Conservation (phyloP, 2,888 invertebrate species). For the Polymixis lichenea region DNA sequence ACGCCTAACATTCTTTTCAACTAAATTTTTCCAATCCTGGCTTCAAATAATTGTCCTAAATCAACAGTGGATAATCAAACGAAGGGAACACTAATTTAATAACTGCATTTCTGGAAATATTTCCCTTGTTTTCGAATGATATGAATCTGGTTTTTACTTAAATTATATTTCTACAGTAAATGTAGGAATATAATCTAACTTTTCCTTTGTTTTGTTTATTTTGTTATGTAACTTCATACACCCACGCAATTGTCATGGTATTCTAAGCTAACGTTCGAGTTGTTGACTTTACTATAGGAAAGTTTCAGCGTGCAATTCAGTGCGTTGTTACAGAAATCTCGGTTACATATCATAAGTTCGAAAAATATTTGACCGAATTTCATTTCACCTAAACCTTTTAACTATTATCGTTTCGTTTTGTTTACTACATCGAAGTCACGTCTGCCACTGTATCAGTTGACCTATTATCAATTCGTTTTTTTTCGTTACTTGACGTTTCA, state of each 20-base stretch:
- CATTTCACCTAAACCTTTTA: too few species aligned
- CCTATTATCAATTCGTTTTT: too few species aligned
- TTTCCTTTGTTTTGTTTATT: neutral
- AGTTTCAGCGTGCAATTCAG: slow-evolving; percentile 1
- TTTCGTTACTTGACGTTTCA: too few species aligned
- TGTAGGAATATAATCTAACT: neutral
- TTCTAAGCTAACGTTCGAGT: neutral
- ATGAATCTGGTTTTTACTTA: neutral
- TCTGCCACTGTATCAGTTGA: too few species aligned
- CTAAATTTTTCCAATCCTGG: slow-evolving; percentile 5
- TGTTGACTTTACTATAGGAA: neutral
- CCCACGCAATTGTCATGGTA: neutral
- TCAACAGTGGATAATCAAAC: slow-evolving; percentile 6
- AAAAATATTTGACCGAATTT: too few species aligned
- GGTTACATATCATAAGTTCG: too few species aligned
- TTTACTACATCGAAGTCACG: too few species aligned
- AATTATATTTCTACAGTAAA: neutral
- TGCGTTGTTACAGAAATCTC: neutral
- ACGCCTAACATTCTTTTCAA: neutral
- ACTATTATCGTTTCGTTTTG: too few species aligned
- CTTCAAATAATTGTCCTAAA: slow-evolving; percentile 4
- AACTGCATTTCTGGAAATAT: slow-evolving; percentile 17
- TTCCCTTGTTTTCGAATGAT: neutral
- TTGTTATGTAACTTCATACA: neutral
- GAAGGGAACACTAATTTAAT: slow-evolving; percentile 26